Evolutionary conservation across 2,797 vertebrate species (phyloP), one percentile per base, ranked within the genome.

Genomic region (Lithobates pipiens): DNA sequence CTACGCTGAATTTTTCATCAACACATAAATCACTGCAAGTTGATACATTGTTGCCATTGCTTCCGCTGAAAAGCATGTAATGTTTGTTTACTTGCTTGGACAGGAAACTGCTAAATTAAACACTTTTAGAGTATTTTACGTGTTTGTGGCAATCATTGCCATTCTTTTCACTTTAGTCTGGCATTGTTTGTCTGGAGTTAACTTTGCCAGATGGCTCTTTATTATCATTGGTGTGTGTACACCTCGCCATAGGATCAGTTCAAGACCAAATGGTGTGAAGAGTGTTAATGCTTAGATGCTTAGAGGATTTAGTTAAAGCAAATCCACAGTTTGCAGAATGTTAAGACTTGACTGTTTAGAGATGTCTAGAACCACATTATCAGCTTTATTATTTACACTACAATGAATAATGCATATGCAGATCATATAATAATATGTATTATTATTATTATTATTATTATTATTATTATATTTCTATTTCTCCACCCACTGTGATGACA

Each of bases 101-200:
- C 93, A 95, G 95, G 96, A 96, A 98, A 95, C 96, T 94, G 97
- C 96, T 94, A 97, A 97, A 94, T 95, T 95, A 95, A 95, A 95
- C 95, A 93, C 94, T 95, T 84, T 97, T 93, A 92, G 94, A 93
- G 95, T 96, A 96, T 96, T 98, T 98, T 96, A 95, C 97, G 97
- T 98, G 96, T 97, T 98, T 95, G 96, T 96, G 96, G 95, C 97
- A 97, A 97, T 96, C 96, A 94, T 94, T 97, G 96, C 96, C 95
- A 96, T 96, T 97, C 96, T 97, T 97, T 97, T 97, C 96, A 95
- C 95, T 96, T 93, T 95, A 95, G 96, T 95, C 95, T 95, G 95
- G 96, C 97, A 99, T 98, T 98, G 98, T 98, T 98, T 97, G 96
- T 96, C 94, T 94, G 95, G 96, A 96, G 96, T 96, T 96, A 96